Evolutionary conservation across 1,140 invertebrate genomes (phyloP).

Genomic region (Lutraria rhynchaena): DNA sequence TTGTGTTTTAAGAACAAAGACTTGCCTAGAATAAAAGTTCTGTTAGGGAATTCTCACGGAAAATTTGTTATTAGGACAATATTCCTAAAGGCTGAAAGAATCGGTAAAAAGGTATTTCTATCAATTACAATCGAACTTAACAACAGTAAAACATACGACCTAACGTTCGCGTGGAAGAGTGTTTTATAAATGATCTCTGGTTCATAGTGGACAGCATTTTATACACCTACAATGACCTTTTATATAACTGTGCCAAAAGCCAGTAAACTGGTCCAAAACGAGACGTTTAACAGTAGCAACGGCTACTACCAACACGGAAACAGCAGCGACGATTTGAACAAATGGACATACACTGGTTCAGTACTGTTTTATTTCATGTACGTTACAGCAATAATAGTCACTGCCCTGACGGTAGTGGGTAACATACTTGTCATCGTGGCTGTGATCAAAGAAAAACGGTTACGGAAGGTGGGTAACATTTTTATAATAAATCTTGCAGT

Average conservation of each 20-base stretch:
- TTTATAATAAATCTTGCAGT: slow-evolving; percentile 97
- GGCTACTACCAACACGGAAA: too few species aligned
- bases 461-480: slow-evolving; percentile 94
- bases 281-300: too few species aligned
- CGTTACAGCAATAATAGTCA: slow-evolving; percentile 38
- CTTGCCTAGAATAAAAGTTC: slow-evolving; percentile 32
- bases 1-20: slow-evolving; percentile 41
- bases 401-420: slow-evolving; percentile 43
- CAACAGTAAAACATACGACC: not conserved
- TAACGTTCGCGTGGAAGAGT: slow-evolving; percentile 4
- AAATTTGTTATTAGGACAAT: slow-evolving; percentile 38
- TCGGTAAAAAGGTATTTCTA: slow-evolving; percentile 1
- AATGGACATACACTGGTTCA: not conserved
- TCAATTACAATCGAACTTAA: slow-evolving; percentile 21
- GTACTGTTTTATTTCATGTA: slow-evolving; percentile 4
- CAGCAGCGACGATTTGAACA: too few species aligned
- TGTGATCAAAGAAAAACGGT: slow-evolving; percentile 79
- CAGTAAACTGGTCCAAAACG: too few species aligned
- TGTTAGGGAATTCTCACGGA: not conserved
- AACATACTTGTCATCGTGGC: slow-evolving; percentile 52
- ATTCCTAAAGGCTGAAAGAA: slow-evolving; percentile 16
- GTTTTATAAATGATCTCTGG: too few species aligned
- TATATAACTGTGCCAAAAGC: too few species aligned
- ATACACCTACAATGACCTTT: too few species aligned
- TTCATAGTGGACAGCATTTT: too few species aligned